Evolutionary conservation across 2,888 invertebrate species (phyloP), one percentile per base, ranked within the genome.

Genomic region (Sphecodes monilicornis): DNA sequence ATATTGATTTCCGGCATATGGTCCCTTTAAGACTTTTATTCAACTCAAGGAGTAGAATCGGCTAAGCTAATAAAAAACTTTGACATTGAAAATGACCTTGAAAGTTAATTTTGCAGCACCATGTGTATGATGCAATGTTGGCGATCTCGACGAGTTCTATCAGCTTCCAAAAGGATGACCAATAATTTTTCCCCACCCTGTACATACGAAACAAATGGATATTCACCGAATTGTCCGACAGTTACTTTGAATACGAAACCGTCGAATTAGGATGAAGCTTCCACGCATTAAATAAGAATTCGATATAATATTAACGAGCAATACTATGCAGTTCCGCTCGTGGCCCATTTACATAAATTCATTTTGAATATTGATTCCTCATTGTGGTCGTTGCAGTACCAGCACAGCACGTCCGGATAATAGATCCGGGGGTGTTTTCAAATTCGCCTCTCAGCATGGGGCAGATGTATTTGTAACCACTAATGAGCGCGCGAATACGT

Each of bases 291-390:
- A 73, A 46, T 60, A 82, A 71, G 41, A 71, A 71, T 18, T 32
- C 71, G 18, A 39, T 60, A 22, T 36, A 32, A 75, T 57, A 41
- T 16, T 71, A 73, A 71, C 70, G 39, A 22, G 39, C 22, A 54
- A 71, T 66, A 68, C 41, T 46, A 18, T 41, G 29, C n/a, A 18
- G 72, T 69, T 41, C 13, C 74, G 39, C 32, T 22, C 36, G 13
- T 73, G 66, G 66, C 78, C 66, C 71, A 74, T 57, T 84, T 77
- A 66, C 64, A 76, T 80, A 88, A 88, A 82, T 88, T 82, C 78
- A 82, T 82, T 71, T 80, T 83, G 76, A 80, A 88, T 86, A 88
- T 88, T 77, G 78, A 83, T 85, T 80, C 76, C 79, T 72, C 77
- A 73, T 85, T 83, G 85, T 66, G 78, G 81, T 43, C 50, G 75